Evolutionary conservation across 1,140 invertebrate species (phyloP).

Genomic region (Pachypsylla venusta): DNA sequence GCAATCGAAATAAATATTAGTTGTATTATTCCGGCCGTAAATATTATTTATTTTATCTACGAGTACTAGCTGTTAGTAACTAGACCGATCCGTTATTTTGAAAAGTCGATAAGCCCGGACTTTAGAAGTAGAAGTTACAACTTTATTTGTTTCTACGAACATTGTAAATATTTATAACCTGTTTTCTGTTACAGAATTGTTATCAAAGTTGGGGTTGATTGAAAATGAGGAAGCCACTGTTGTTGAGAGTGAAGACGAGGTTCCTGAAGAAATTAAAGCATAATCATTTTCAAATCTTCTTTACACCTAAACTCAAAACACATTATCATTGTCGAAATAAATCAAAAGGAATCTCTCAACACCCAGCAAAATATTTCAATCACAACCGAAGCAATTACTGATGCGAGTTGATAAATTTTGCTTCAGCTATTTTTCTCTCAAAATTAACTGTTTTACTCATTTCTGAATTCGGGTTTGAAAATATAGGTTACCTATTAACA

Average conservation of each 20-base stretch:
- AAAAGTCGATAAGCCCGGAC: not conserved
- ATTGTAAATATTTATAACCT: not conserved
- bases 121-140: not conserved
- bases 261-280: constrained; percentile 8
- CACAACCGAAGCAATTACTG: no score
- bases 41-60: not conserved
- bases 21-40: not conserved
- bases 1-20: no score
- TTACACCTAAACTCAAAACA: no score
- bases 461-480: no score
- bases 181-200: constrained; percentile 14
- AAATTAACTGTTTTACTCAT: no score
- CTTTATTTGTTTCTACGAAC: constrained; percentile 1
- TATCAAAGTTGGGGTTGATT: constrained; percentile 17
- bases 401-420: no score
- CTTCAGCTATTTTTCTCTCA: no score
- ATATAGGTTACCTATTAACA: no score
- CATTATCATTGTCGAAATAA: no score
- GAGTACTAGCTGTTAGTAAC: not conserved
- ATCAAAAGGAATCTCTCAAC: no score
- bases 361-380: no score
- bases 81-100: not conserved
- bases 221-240: constrained; percentile 5
- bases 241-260: constrained; percentile 15
- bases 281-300: no score